Conservation (phyloP, 2,113 vertebrate species). For the Emydura subglobosa region DNA sequence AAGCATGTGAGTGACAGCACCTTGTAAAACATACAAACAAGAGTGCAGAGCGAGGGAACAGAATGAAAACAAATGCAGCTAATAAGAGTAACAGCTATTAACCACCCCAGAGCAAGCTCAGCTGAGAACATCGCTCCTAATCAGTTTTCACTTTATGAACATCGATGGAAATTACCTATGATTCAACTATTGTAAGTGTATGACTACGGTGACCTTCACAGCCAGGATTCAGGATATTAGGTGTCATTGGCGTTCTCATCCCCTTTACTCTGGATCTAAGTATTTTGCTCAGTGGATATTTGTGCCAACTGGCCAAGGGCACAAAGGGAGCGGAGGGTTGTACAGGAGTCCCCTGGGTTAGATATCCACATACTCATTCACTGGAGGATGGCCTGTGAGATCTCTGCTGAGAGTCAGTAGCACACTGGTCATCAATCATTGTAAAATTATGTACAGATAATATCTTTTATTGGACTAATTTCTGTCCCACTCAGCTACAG, state of each 20-base stretch:
- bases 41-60: background rate
- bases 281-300: background rate
- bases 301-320: no score
- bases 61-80: background rate
- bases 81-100: background rate
- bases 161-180: background rate
- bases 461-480: no score
- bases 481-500: no score
- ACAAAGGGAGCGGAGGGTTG: no score
- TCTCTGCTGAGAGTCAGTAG: no score
- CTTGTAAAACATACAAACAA: background rate
- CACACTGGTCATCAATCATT: no score
- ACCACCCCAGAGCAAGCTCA: background rate
- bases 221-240: background rate
- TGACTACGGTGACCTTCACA: background rate
- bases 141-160: accelerated
- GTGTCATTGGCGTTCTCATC: background rate
- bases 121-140: background rate
- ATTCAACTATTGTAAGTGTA: background rate
- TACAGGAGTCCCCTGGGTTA: no score
- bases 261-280: background rate
- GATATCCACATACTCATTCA: no score
- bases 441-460: no score
- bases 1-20: background rate
- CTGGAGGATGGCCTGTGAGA: no score